Percentiles rank a stretch among this genome's conserved stretches.
Conservation (phyloP, 1,140 invertebrate species). For the Lepidurus packardi region DNA sequence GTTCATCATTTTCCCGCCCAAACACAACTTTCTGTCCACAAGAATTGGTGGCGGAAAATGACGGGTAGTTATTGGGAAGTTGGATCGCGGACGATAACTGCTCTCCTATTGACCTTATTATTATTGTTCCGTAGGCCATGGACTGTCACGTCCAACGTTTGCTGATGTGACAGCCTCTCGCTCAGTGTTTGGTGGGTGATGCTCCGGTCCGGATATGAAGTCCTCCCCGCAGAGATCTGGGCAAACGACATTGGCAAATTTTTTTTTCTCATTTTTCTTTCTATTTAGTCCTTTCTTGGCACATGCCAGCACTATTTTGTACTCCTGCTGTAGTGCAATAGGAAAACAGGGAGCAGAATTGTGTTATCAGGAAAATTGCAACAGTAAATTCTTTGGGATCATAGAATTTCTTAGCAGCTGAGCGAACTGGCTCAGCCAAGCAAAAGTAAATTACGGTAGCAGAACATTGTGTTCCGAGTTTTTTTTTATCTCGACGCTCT, state of each 20-base stretch:
- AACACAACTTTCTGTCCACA: not conserved
- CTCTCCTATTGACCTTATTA: slow-evolving; percentile 19
- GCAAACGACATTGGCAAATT: not conserved
- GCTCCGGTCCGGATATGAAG: not conserved
- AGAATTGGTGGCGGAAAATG: not conserved
- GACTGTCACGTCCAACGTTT: slow-evolving; percentile 18
- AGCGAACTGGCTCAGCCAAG: not conserved
- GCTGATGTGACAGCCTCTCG: slow-evolving; percentile 13
- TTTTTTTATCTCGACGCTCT: not conserved
- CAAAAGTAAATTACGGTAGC: not conserved
- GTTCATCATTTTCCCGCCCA: too few relatives aligned
- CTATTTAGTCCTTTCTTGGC: slow-evolving; percentile 8
- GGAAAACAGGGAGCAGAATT: not conserved
- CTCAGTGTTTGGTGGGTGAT: not conserved
- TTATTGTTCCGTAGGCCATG: not conserved
- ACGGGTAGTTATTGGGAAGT: not conserved
- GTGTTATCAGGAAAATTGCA: slow-evolving; percentile 16
- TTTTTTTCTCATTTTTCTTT: not conserved
- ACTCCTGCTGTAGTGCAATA: not conserved
- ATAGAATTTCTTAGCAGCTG: not conserved
- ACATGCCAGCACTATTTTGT: not conserved
- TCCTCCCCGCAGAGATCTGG: not conserved
- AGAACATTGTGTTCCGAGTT: not conserved
- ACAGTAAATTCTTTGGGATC: not conserved
- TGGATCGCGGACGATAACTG: not conserved